phyloP scores from a whole-genome alignment of 2,113 vertebrate genomes.

The Semicossyphus pulcher region DNA sequence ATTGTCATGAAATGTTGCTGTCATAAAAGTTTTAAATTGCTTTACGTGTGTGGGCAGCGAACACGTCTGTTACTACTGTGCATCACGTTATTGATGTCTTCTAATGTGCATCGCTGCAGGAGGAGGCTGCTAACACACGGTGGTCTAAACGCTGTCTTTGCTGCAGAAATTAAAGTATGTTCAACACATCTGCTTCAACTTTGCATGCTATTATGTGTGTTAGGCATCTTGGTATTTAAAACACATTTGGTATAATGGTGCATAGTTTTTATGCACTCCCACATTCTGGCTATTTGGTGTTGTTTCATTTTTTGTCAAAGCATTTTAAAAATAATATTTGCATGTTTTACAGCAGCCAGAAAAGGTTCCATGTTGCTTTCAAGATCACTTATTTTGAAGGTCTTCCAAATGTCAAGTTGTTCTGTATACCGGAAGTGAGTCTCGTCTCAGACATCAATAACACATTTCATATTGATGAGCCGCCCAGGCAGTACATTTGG shows the following conservation, averaged over 20 bases:
- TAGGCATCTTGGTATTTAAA: neutral
- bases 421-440: neutral
- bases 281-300: no score
- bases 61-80: neutral
- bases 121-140: neutral
- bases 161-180: conserved; percentile 1
- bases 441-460: conserved; percentile 14
- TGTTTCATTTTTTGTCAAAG: no score
- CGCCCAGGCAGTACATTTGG: neutral
- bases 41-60: neutral
- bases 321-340: neutral
- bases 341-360: conserved; percentile 1
- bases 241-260: neutral
- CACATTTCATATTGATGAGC: neutral
- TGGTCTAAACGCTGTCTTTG: neutral
- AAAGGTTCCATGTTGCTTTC: neutral
- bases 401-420: conserved; percentile 48
- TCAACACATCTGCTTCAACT: neutral
- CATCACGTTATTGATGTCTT: neutral
- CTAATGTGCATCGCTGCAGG: neutral
- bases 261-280: neutral
- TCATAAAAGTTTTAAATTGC: neutral
- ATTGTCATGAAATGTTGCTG: neutral
- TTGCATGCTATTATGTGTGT: neutral
- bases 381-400: conserved; percentile 25